A percentile compares a stretch with the other conserved stretches of the same genome.
Conservation (phyloP, 2,888 invertebrate genomes). For the Ctena decussata region DNA sequence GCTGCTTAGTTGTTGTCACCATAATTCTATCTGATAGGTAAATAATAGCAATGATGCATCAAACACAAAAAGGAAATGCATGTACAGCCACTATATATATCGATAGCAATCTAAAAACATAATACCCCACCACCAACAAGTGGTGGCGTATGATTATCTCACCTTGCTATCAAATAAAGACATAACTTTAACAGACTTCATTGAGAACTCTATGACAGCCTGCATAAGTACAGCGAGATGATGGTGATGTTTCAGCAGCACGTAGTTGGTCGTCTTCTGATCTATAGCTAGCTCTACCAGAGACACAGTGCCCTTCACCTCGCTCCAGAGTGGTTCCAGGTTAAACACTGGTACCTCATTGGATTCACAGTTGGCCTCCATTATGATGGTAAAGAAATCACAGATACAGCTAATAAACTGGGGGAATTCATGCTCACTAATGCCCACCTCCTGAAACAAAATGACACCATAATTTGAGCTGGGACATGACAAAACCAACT, state of each 20-base stretch:
- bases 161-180: constrained; percentile 93
- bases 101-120: too few relatives aligned
- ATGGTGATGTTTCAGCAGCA: constrained; percentile 93
- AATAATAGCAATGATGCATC: too few relatives aligned
- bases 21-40: too few relatives aligned
- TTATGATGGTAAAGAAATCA: constrained; percentile 89
- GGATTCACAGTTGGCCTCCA: constrained; percentile 88
- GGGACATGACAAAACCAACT: too few relatives aligned
- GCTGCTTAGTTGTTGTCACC: too few relatives aligned
- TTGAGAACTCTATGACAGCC: constrained; percentile 92
- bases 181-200: constrained; percentile 91
- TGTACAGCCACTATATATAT: too few relatives aligned
- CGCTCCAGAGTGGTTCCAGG: constrained; percentile 86
- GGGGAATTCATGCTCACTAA: constrained; percentile 83
- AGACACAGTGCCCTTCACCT: constrained; percentile 86
- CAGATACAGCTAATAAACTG: constrained; percentile 87
- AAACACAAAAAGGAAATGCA: too few relatives aligned
- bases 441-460: constrained; percentile 83
- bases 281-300: constrained; percentile 93
- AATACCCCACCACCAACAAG: too few relatives aligned
- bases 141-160: too few relatives aligned
- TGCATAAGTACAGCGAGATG: constrained; percentile 93
- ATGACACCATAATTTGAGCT: too few relatives aligned
- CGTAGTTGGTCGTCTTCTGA: constrained; percentile 92
- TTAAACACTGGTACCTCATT: constrained; percentile 86